These are phyloP conservation scores for Aphidius gifuensis DNA, from an alignment of 1,140 invertebrate genomes.

Conservation along the genomic window DNA sequence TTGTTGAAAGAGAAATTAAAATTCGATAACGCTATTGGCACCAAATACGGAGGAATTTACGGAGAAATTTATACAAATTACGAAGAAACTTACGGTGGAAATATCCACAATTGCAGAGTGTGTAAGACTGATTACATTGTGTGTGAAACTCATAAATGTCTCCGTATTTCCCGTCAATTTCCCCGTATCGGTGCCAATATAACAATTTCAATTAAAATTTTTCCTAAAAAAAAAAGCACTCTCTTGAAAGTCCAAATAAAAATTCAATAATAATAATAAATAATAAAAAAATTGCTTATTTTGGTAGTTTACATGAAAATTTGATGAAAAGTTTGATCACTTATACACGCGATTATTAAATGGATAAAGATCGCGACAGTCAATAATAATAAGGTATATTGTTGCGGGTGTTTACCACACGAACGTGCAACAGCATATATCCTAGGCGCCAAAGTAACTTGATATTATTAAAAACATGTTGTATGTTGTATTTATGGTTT, in stretches of 20 bases:
- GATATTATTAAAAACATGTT: neutral
- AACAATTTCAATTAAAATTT: too few relatives aligned
- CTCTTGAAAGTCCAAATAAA: neutral
- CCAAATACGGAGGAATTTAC: too few relatives aligned
- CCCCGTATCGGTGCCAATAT: too few relatives aligned
- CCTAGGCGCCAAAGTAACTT: too few relatives aligned
- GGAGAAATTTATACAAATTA: too few relatives aligned
- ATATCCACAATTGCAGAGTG: too few relatives aligned
- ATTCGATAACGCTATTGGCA: too few relatives aligned
- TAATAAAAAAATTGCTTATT: neutral
- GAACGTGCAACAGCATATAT: neutral
- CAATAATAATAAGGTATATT: constrained; percentile 19
- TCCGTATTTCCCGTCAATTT: too few relatives aligned
- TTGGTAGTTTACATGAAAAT: neutral
- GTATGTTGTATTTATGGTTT: neutral
- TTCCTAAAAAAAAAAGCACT: neutral
- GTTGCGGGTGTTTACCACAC: constrained; percentile 17
- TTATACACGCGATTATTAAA: constrained; percentile 22
- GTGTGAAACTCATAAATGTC: too few relatives aligned
- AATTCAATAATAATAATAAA: neutral
- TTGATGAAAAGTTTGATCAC: constrained; percentile 2
- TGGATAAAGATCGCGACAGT: constrained; percentile 23
- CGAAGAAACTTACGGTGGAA: too few relatives aligned
- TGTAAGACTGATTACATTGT: too few relatives aligned
- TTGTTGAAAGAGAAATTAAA: too few relatives aligned